Evolutionary conservation across 2,797 vertebrate genomes (phyloP), one percentile per base, ranked within the genome.

Genomic region (Etheostoma perlongum): DNA sequence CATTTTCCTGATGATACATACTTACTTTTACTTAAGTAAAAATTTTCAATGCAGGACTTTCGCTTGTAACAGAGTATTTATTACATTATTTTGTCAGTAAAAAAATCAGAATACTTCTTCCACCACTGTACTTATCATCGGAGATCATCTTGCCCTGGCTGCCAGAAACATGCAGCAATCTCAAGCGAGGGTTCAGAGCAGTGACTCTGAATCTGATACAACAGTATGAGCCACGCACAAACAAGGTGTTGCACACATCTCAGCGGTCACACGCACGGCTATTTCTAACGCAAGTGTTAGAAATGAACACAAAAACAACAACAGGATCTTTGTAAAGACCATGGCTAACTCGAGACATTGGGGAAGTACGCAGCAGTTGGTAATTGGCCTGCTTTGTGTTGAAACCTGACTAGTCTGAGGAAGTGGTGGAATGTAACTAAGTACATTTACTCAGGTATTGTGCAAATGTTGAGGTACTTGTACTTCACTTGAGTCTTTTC

Each of bases 161-260:
- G 42, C 6, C 18, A 46, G 49, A 18, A 40, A 16, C 18, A 4
- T 6, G 52, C 5, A 42, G 55, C 7, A 46, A 76, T 16, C 21
- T 46, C 40, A 36, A 74, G 74, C 27, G 12, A 46, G 74, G 1
- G 72, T 76, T 81, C 72, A 68, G 27, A 69, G 36, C 40, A 3
- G 77, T 0, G 66, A 72, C 14, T 80, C 78, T 61, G n/a, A 5
- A 4, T 59, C 3, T 44, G 47, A 40, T 1, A 33, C 44, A 48
- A 25, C 21, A n/a, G 8, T 3, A 1, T n/a, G 18, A 40, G 27
- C 27, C 65, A 12, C 48, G 10, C 4, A 10, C 25, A 53, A 27
- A 8, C 46, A 9, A 13, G 12, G 0, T 40, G 48, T 19, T 40
- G 25, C 2, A 19, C 42, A 64, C 47, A 25, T 14, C 21, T 47